Base-by-base conservation (phyloP, 2,113 vertebrate species). In the Trogon surrucura region DNA sequence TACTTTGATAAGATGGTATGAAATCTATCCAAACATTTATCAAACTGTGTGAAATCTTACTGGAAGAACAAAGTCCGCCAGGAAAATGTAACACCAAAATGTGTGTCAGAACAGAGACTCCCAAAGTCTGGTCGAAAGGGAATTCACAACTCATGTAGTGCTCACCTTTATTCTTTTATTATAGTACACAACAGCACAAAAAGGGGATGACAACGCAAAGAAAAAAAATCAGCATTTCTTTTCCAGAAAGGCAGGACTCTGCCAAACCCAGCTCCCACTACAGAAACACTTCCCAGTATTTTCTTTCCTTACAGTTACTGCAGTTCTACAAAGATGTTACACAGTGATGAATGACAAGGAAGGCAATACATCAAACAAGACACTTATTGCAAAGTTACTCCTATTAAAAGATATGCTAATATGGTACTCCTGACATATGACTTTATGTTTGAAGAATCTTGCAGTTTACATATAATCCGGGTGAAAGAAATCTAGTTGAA, bases 11-110 rank as follows among this genome's bases (percentile, higher is more conserved):
- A 93, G 41, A 75, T 27, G 23, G 48, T 18, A 91, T 57, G 45
- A 88, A 91, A 91, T 81, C 54, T 85, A 89, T 65, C 50, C 81
- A 94, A 88, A 95, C 27, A 81, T 89, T 91, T 94, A 75, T 81
- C 34, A 57, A 89, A 88, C 18, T 85, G 38, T 22, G 30, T n/a
- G 13, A 95, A 89, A 85, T 80, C 66, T 79, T 79, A 82, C 8
- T 75, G 70, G 61, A 93, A 89, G 47, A 85, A 44, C 38, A 81
- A 91, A 56, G 32, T 19, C 26, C 23, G 41, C 21, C 73, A 64
- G 11, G 50, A 75, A 71, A 90, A 92, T 66, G 27, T 56, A 71
- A 80, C 62, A 88, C 22, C 12, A 4, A 73, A 91, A 83, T 15
- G 62, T 2, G 1, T 53, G 38, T 69, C 41, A 80, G 75, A 93